Evolutionary conservation across 1,140 invertebrate species (phyloP), one percentile per base, ranked within the genome.

Genomic region (Hyphantria cunea): DNA sequence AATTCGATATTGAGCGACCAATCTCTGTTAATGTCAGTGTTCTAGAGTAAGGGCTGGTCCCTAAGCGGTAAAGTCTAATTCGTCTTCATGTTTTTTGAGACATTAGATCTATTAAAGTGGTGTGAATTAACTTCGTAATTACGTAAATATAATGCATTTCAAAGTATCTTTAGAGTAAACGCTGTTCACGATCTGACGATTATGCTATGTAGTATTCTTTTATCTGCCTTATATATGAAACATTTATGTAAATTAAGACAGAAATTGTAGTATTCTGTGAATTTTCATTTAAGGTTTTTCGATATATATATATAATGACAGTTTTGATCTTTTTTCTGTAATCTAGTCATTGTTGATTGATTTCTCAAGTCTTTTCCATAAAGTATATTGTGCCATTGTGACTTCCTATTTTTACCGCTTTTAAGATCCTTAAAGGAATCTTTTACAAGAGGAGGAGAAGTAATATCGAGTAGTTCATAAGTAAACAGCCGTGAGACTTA

Each of bases 1-100:
- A 74, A 80, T 78, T 80, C 70, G 73, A 80, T 77, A 74, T 70
- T 67, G 79, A 81, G 68, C 81, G 85, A 89, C 85, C 85, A 84
- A 87, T 86, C 68, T 84, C 70, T 80, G 82, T 81, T 74, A 78
- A 75, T 64, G 60, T 81, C 74, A 70, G 66, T 78, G 72, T 80
- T 73, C 64, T 74, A 82, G 70, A 50, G 50, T 75, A 66, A 79
- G 86, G 85, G 84, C 86, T 84, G 83, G 86, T 66, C 80, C 84
- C 84, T 73, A 39, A 58, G 42, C 73, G 75, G 67, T 78, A 68
- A 60, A 63, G 70, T 76, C 48, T 69, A 42, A 31, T 49, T 34
- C 31, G 53, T 58, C 51, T 42, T 12, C 10, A 32, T 54, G 34
- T 53, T 25, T 49, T 58, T n/a, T 39, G 59, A 62, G 39, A 39